These are phyloP conservation scores for Micromussa lordhowensis DNA, from an alignment of 92 coral and sea anemone species.

Conservation along the genomic window DNA sequence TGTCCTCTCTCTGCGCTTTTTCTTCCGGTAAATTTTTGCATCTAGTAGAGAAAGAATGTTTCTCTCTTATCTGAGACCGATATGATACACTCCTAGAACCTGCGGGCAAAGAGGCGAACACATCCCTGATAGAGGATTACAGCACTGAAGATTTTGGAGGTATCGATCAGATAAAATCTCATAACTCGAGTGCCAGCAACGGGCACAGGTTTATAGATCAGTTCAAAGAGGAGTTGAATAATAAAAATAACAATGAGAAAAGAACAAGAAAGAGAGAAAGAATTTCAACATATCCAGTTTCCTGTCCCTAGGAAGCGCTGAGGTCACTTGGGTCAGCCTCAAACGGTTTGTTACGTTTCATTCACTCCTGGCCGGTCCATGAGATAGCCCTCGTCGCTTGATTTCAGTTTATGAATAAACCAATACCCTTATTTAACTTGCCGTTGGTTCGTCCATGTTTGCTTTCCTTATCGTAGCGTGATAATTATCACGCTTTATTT, in stretches of 20 bases:
- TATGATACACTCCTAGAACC: neutral
- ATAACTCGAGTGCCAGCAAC: neutral
- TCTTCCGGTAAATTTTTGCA: too few relatives aligned
- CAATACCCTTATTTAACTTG: neutral
- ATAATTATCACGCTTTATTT: constrained; percentile 14
- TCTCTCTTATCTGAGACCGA: neutral
- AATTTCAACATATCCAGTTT: neutral
- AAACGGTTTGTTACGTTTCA: neutral
- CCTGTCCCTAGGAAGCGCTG: neutral
- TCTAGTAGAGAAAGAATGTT: neutral
- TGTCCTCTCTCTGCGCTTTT: too few relatives aligned
- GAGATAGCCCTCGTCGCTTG: neutral
- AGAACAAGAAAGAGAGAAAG: neutral
- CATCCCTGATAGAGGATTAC: neutral
- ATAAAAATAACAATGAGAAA: neutral
- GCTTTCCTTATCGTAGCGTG: neutral
- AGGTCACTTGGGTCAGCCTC: neutral
- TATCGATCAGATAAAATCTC: neutral
- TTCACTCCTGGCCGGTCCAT: neutral
- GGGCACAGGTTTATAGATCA: neutral
- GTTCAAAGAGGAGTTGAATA: neutral
- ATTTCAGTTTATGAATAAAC: neutral
- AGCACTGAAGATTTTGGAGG: neutral
- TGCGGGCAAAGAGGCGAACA: neutral
- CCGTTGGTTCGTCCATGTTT: neutral